A percentile compares a stretch with the other conserved stretches of the same genome.
These are phyloP conservation scores for Cyprinodon tularosa DNA, from an alignment of 2,113 vertebrate genomes.

Conservation along the genomic window DNA sequence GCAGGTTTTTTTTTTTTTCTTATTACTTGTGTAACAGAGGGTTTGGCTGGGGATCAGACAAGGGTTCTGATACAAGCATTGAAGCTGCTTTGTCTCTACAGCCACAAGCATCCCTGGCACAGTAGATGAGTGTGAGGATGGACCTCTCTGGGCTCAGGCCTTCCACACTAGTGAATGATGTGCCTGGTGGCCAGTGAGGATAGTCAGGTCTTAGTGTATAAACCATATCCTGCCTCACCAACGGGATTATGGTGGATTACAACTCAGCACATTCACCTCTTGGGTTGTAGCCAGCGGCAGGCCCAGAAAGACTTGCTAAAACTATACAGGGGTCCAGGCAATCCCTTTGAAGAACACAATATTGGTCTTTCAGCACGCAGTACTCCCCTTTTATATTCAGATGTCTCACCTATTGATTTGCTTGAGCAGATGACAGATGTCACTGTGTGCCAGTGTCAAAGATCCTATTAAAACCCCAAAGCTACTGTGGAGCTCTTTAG, in stretches of 20 bases:
- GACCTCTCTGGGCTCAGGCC: constrained; percentile 45
- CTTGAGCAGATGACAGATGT: constrained; percentile 65
- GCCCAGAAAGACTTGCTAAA: constrained; percentile 42
- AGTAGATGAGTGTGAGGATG: constrained; percentile 20
- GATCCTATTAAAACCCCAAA: constrained; percentile 68
- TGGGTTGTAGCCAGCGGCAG: constrained; percentile 56
- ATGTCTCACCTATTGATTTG: constrained; percentile 71
- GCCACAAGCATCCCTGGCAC: constrained; percentile 37
- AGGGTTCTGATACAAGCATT: constrained; percentile 47
- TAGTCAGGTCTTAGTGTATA: constrained; percentile 67
- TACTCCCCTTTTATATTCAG: constrained; percentile 54
- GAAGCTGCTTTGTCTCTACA: constrained; percentile 58
- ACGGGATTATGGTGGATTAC: constrained; percentile 83
- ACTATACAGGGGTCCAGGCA: constrained; percentile 34
- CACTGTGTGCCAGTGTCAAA: constrained; percentile 51
- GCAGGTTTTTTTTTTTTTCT: background rate
- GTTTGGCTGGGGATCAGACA: constrained; percentile 51
- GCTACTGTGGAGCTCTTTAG: constrained; percentile 51
- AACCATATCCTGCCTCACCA: constrained; percentile 72
- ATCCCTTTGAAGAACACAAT: constrained; percentile 26
- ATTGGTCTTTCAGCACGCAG: constrained; percentile 38
- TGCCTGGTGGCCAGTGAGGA: constrained; percentile 56
- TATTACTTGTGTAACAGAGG: constrained; percentile 21
- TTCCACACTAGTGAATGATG: constrained; percentile 39
- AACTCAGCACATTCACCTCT: constrained; percentile 79